phyloP scores from a whole-genome alignment of 2,888 invertebrate species.

The Drosophila dives region DNA sequence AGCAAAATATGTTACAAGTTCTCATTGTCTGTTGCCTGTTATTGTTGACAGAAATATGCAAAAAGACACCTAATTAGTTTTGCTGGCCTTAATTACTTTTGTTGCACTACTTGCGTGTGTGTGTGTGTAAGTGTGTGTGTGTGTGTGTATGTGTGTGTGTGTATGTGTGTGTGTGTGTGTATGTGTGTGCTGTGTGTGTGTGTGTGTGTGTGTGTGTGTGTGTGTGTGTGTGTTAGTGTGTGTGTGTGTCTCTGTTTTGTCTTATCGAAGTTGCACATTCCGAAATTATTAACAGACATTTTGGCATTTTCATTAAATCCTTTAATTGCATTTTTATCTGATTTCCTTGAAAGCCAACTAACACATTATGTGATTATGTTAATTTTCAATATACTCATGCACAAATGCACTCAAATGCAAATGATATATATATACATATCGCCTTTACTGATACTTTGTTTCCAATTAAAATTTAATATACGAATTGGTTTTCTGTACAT shows the following conservation, averaged over 20 bases:
- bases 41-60: slow-evolving; percentile 44
- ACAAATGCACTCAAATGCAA: not conserved
- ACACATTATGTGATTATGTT: slow-evolving; percentile 63
- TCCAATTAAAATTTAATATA: not conserved
- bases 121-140: slow-evolving; percentile 1
- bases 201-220: not conserved
- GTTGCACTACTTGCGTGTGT: slow-evolving; percentile 1
- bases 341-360: slow-evolving; percentile 25
- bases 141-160: not conserved
- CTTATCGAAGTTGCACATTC: slow-evolving; percentile 34
- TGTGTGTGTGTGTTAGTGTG: not conserved
- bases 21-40: slow-evolving; percentile 18
- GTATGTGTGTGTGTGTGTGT: too few relatives aligned
- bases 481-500: not conserved
- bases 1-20: slow-evolving; percentile 21
- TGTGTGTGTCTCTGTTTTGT: not conserved
- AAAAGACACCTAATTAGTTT: slow-evolving; percentile 37
- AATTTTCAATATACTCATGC: slow-evolving; percentile 29
- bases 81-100: slow-evolving; percentile 40
- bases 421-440: slow-evolving; percentile 14
- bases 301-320: slow-evolving; percentile 41
- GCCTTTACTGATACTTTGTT: not conserved
- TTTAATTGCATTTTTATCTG: slow-evolving; percentile 50
- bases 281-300: slow-evolving; percentile 38
- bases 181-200: slow-evolving; percentile 6